Conservation (phyloP, 2,797 vertebrate species). For the Chaunax sp. region DNA sequence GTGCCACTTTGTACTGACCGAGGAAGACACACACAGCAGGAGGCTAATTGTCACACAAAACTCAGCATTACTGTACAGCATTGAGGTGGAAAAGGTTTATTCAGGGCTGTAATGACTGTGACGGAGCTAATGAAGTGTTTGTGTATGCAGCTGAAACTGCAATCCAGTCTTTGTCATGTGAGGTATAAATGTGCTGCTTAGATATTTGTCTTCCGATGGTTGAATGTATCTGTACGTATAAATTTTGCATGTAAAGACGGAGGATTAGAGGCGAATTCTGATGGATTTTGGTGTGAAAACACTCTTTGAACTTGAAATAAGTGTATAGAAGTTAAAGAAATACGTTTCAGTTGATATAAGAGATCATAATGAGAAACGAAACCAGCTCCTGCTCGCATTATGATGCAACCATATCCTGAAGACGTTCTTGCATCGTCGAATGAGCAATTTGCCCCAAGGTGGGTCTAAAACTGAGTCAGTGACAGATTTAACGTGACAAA, state of each 20-base stretch:
- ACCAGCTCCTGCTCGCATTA: background rate
- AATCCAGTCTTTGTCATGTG: no score
- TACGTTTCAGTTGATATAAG: background rate
- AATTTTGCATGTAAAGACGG: background rate
- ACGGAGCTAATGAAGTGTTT: slow-evolving; percentile 26
- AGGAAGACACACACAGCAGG: slow-evolving; percentile 36
- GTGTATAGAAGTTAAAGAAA: background rate
- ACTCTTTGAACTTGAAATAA: background rate
- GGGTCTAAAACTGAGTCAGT: slow-evolving; percentile 35
- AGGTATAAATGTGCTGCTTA: background rate
- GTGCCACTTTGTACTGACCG: slow-evolving; percentile 27
- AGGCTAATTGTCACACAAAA: slow-evolving; percentile 31
- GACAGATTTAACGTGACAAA: slow-evolving; percentile 49
- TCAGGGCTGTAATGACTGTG: background rate
- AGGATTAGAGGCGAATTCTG: background rate
- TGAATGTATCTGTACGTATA: background rate
- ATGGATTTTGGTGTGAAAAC: background rate
- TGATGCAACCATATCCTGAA: slow-evolving; percentile 1
- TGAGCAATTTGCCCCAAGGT: slow-evolving; percentile 22
- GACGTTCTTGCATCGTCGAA: slow-evolving; percentile 32
- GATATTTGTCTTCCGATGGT: background rate
- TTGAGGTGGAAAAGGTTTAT: slow-evolving; percentile 13
- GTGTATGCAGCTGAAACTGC: slow-evolving; percentile 1
- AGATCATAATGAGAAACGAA: background rate
- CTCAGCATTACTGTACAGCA: slow-evolving; percentile 5